Percentiles rank a stretch among this genome's conserved stretches.
Conservation (phyloP, 2,888 invertebrate species). For the Plemyria rubiginata region DNA sequence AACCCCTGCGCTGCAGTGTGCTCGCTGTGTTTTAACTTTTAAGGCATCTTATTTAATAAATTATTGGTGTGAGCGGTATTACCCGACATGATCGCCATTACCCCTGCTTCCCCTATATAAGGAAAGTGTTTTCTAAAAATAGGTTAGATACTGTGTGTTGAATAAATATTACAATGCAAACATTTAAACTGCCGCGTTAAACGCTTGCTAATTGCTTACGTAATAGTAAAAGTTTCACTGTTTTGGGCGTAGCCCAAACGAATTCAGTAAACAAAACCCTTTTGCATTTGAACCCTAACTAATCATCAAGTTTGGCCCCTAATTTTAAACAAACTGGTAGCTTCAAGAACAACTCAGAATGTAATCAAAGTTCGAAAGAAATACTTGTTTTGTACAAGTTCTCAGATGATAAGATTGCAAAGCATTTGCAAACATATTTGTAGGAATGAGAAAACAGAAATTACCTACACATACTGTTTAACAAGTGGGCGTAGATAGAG, state of each 20-base stretch:
- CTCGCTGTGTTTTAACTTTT: no score
- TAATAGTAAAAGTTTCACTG: conserved; percentile 44
- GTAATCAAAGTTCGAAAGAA: conserved; percentile 26
- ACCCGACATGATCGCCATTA: no score
- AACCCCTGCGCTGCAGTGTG: no score
- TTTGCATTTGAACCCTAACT: conserved; percentile 40
- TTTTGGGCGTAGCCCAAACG: conserved; percentile 40
- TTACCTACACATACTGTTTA: no score
- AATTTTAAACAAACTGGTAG: conserved; percentile 39
- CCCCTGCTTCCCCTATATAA: no score
- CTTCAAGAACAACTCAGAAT: conserved; percentile 24
- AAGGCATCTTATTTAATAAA: no score
- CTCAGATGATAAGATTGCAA: not conserved
- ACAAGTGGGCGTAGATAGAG: no score
- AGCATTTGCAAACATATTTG: not conserved
- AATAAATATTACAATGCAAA: conserved; percentile 22
- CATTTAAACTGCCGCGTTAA: conserved; percentile 36
- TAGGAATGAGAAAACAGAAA: not conserved
- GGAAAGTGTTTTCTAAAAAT: no score
- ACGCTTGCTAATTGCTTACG: conserved; percentile 42
- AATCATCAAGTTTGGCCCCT: conserved; percentile 43
- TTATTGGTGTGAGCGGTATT: no score
- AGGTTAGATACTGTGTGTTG: not conserved
- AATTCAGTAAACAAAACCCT: conserved; percentile 43
- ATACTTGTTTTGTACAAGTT: conserved; percentile 11